A percentile compares a stretch with the other conserved stretches of the same genome.
Evolutionary conservation across 2,113 vertebrate genomes (phyloP).

Genomic region (Damaliscus lunatus): DNA sequence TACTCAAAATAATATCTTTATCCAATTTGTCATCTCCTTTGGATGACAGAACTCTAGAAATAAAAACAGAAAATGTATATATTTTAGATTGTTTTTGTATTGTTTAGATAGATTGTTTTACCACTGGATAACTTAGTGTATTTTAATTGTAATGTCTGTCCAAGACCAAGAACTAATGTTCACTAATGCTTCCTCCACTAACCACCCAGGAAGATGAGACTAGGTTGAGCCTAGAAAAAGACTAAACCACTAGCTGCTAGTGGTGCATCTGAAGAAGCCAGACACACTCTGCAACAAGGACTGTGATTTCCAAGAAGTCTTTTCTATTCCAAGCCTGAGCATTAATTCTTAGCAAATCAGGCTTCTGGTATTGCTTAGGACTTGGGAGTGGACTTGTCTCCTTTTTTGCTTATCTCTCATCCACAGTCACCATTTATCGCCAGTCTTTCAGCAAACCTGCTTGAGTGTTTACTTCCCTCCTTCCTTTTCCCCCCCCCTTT

Average conservation of each 20-base stretch:
- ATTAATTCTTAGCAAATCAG: not conserved
- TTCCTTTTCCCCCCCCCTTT: rapidly evolving
- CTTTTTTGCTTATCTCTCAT: not conserved
- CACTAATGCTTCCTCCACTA: not conserved
- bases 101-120: not conserved
- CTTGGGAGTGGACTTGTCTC: not conserved
- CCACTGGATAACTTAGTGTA: not conserved
- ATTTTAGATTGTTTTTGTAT: not conserved
- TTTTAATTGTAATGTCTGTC: not conserved
- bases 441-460: not conserved
- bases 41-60: not conserved
- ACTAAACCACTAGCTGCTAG: not conserved
- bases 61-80: not conserved
- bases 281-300: not conserved
- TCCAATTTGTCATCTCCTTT: not conserved
- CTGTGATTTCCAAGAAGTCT: not conserved
- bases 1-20: not conserved
- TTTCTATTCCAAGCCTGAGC: not conserved
- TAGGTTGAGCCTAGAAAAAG: not conserved
- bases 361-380: not conserved
- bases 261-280: rapidly evolving
- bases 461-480: no score
- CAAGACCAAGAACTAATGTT: not conserved
- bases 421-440: not conserved
- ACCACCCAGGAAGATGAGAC: not conserved